A percentile compares a stretch with the other conserved stretches of the same genome.
phyloP scores from a whole-genome alignment of 2,888 invertebrate species.

The Nezara viridula region DNA sequence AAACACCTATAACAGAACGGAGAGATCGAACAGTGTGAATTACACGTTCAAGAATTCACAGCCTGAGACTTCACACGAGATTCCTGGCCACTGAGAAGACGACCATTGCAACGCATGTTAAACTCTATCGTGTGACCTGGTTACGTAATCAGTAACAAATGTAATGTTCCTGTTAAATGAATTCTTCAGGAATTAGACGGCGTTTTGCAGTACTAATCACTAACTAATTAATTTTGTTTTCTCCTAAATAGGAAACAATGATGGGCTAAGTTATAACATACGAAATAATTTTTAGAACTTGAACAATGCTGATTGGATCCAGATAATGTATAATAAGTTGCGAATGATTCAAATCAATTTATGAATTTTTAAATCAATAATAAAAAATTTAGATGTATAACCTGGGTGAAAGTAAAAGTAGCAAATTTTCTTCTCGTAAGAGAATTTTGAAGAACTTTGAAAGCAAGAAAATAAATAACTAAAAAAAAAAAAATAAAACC shows the following conservation, averaged over 20 bases:
- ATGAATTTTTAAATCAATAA: too few species aligned
- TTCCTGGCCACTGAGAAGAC: not conserved
- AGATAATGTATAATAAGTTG: too few species aligned
- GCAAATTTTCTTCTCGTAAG: too few species aligned
- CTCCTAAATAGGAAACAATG: too few species aligned
- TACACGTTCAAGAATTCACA: not conserved
- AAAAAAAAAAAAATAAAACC: not conserved
- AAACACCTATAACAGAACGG: not conserved
- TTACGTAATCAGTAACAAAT: constrained; percentile 2
- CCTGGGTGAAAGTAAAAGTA: too few species aligned
- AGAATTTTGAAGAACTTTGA: too few species aligned
- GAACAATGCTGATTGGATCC: too few species aligned
- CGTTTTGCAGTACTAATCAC: not conserved
- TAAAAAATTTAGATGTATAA: too few species aligned
- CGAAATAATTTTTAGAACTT: too few species aligned
- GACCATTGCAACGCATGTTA: constrained; percentile 5
- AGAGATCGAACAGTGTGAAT: not conserved
- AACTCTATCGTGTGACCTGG: not conserved
- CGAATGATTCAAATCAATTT: too few species aligned
- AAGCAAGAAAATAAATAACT: not conserved
- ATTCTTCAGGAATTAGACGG: not conserved
- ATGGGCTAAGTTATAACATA: too few species aligned
- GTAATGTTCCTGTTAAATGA: constrained; percentile 2
- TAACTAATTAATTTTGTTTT: too few species aligned
- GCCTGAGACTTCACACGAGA: not conserved